These are phyloP conservation scores for Bambusicola thoracicus DNA, from an alignment of 2,113 vertebrate species.

Conservation along the genomic window DNA sequence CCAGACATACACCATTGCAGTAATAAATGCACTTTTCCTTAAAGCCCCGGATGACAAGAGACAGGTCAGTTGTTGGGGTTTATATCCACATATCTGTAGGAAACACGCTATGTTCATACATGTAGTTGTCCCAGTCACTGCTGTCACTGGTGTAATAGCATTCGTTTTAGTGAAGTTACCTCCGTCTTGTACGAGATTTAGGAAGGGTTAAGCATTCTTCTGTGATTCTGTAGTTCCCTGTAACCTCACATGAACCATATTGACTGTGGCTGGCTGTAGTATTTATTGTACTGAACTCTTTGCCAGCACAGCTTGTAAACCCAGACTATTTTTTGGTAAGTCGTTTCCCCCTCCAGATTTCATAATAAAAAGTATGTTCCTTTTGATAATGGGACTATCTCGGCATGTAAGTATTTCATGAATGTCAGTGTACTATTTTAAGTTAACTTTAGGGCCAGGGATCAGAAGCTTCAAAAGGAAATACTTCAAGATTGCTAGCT, in stretches of 20 bases:
- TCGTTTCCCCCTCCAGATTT: neutral
- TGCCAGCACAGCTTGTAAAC: constrained; percentile 49
- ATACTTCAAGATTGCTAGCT: neutral
- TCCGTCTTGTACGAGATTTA: neutral
- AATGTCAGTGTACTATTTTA: neutral
- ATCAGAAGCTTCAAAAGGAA: neutral
- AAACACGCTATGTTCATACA: neutral
- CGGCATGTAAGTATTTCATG: neutral
- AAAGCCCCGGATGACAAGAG: constrained; percentile 97
- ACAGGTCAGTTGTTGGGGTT: constrained; percentile 83
- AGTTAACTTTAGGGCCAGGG: neutral
- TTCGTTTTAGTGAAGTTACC: neutral
- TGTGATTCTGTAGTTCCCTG: neutral
- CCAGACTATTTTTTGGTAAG: neutral
- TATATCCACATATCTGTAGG: neutral
- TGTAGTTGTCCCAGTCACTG: neutral
- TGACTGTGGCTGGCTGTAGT: constrained; percentile 34
- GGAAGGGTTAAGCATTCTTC: neutral
- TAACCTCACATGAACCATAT: constrained; percentile 46
- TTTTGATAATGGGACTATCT: constrained; percentile 27
- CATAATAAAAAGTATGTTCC: neutral
- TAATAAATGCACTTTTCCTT: constrained; percentile 97
- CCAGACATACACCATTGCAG: constrained; percentile 96
- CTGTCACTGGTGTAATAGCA: neutral
- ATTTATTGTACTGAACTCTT: constrained; percentile 36